Percentiles rank a stretch among this genome's conserved stretches.
Evolutionary conservation across 2,888 invertebrate genomes (phyloP).

Genomic region (Ormyrus rosae): DNA sequence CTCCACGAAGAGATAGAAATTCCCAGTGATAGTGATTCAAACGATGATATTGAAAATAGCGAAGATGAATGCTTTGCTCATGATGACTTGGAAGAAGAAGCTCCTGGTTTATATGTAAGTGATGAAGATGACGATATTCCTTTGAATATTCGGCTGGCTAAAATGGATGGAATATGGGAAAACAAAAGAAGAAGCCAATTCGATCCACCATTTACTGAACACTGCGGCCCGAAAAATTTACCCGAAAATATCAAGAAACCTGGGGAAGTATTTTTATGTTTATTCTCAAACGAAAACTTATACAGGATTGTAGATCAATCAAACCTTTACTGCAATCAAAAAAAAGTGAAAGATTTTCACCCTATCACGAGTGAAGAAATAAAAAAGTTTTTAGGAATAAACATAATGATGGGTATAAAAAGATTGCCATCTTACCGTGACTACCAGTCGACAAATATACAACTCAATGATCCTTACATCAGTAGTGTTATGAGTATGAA

Average conservation of each 20-base stretch:
- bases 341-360: too few relatives aligned
- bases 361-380: too few relatives aligned
- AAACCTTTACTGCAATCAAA: too few relatives aligned
- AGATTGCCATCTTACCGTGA: too few relatives aligned
- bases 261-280: slow-evolving; percentile 25
- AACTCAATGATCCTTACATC: too few relatives aligned
- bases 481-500: slow-evolving; percentile 33
- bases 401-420: slow-evolving; percentile 15
- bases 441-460: too few relatives aligned
- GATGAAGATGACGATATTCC: slow-evolving; percentile 7
- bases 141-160: slow-evolving; percentile 22
- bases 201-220: slow-evolving; percentile 45
- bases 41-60: slow-evolving; percentile 9
- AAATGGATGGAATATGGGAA: slow-evolving; percentile 48
- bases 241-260: slow-evolving; percentile 18
- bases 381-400: slow-evolving; percentile 15
- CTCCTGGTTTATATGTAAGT: background rate
- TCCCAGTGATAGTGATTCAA: too few relatives aligned
- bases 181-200: slow-evolving; percentile 34
- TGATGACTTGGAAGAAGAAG: background rate
- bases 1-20: too few relatives aligned
- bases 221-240: slow-evolving; percentile 29
- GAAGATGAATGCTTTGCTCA: background rate
- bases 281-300: too few relatives aligned
- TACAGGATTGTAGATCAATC: too few relatives aligned